Conservation (phyloP, 37 sponge, comb jelly and placozoan genomes). For the Ianthella basta region DNA sequence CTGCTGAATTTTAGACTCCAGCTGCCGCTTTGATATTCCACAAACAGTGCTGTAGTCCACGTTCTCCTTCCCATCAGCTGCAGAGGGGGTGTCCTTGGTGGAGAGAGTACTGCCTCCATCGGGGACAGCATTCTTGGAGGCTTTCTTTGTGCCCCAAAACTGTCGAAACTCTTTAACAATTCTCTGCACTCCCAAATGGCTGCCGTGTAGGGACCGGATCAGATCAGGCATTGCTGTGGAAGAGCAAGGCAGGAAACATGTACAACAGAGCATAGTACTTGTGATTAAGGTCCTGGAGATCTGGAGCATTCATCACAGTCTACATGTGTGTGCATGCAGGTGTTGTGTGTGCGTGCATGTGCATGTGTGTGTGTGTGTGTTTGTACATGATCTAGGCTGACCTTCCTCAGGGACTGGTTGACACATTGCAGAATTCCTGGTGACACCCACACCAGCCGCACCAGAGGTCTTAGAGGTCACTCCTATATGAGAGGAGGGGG, state of each 20-base stretch:
- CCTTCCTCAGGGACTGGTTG: slow-evolving; percentile 76
- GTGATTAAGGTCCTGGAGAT: background rate
- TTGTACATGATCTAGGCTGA: background rate
- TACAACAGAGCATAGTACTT: no score
- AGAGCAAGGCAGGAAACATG: background rate
- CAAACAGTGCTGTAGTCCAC: slow-evolving; percentile 39
- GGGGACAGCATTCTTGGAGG: background rate
- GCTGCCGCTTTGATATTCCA: slow-evolving; percentile 83
- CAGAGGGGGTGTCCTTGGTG: background rate
- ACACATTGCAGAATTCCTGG: background rate
- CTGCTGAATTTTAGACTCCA: slow-evolving; percentile 66
- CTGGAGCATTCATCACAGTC: background rate
- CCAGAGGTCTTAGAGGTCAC: background rate
- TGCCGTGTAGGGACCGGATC: slow-evolving; percentile 82
- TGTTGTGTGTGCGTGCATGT: background rate
- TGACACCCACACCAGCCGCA: background rate
- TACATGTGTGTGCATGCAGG: background rate
- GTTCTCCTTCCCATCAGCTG: background rate
- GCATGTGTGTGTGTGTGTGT: no score
- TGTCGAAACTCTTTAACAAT: slow-evolving; percentile 68
- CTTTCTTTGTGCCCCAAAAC: slow-evolving; percentile 68
- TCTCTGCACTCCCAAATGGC: slow-evolving; percentile 58
- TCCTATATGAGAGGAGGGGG: background rate
- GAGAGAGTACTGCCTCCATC: background rate
- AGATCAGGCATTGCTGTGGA: slow-evolving; percentile 81